phyloP scores from a whole-genome alignment of 2,797 vertebrate genomes.

The Alectoris magna region DNA sequence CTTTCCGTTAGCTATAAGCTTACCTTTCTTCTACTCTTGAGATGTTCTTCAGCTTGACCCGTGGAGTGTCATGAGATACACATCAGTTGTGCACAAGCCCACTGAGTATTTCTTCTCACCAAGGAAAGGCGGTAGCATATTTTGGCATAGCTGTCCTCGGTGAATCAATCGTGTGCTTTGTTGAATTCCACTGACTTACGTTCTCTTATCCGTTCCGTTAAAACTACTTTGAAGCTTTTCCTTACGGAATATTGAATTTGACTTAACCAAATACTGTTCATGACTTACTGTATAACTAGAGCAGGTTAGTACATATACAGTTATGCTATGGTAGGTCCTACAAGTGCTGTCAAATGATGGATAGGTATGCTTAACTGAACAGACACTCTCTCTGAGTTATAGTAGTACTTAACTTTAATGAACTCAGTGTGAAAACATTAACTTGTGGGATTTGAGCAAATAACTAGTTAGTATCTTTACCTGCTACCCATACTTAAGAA shows the following conservation, averaged over 20 bases:
- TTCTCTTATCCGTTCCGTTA: not conserved
- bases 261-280: not conserved
- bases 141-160: not conserved
- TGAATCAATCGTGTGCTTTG: not conserved
- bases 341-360: not conserved
- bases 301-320: not conserved
- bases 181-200: not conserved
- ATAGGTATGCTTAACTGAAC: not conserved
- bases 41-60: not conserved
- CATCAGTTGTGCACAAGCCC: not conserved
- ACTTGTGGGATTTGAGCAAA: not conserved
- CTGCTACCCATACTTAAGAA: not conserved
- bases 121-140: not conserved
- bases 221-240: not conserved
- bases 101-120: not conserved
- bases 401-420: not conserved
- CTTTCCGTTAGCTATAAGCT: not conserved
- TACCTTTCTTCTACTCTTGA: not conserved
- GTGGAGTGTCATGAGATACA: not conserved
- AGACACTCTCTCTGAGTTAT: not conserved
- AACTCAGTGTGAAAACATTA: not conserved
- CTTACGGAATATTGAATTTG: not conserved
- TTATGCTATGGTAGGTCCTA: not conserved
- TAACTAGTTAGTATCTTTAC: not conserved
- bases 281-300: not conserved